phyloP scores from a whole-genome alignment of 2,888 invertebrate genomes.

The Sinhomidia bicolor region DNA sequence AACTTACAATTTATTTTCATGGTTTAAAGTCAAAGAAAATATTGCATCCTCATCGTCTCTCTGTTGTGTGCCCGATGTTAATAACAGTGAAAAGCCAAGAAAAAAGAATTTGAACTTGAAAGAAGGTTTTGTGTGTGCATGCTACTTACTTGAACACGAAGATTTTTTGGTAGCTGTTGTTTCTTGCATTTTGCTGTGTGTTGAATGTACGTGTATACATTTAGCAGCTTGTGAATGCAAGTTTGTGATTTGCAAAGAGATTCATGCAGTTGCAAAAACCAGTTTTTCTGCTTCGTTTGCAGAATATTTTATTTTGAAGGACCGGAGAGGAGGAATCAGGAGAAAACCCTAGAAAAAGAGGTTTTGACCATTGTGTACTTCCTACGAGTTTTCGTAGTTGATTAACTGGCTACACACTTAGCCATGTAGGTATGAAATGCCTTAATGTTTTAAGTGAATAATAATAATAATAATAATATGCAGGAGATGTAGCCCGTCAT shows the following conservation, averaged over 20 bases:
- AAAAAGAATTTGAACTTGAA: slow-evolving; percentile 45
- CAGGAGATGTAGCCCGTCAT: slow-evolving; percentile 11
- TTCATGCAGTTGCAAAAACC: slow-evolving; percentile 59
- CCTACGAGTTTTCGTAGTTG: slow-evolving; percentile 28
- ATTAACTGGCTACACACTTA: slow-evolving; percentile 4
- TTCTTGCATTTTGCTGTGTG: background rate
- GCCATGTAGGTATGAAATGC: background rate
- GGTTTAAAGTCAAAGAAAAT: too few relatives aligned
- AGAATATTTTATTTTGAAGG: slow-evolving; percentile 53
- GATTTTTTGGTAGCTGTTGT: background rate
- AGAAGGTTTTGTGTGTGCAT: background rate
- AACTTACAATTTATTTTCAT: too few relatives aligned
- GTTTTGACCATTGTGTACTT: slow-evolving; percentile 14
- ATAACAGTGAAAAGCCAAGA: slow-evolving; percentile 36
- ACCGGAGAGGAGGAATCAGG: slow-evolving; percentile 43
- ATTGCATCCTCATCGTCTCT: background rate
- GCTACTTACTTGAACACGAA: background rate
- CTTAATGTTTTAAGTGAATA: background rate
- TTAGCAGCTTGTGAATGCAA: background rate
- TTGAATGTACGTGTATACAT: background rate
- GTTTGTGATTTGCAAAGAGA: slow-evolving; percentile 42
- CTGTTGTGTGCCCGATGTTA: background rate
- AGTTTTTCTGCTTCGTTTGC: slow-evolving; percentile 63
- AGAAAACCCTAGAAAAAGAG: slow-evolving; percentile 36
- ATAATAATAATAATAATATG: background rate